These are phyloP conservation scores for Tetragnatha montana DNA, from an alignment of 2,888 invertebrate genomes.

Conservation along the genomic window DNA sequence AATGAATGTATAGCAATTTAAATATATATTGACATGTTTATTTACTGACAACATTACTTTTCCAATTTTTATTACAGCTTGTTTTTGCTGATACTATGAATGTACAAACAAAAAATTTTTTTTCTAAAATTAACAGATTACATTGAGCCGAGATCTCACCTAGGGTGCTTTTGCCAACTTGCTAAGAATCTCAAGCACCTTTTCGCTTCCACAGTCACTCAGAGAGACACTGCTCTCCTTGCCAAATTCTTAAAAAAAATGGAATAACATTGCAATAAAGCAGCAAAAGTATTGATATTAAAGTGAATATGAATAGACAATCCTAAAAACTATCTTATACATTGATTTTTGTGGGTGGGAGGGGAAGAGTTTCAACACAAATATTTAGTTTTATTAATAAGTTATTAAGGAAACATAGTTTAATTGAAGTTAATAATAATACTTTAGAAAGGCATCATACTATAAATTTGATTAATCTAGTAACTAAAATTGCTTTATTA, in stretches of 20 bases:
- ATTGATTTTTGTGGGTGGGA: no score
- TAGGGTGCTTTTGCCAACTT: background rate
- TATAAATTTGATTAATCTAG: no score
- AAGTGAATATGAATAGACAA: background rate
- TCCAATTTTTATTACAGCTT: background rate
- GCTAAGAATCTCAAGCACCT: slow-evolving; percentile 18
- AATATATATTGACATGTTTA: background rate
- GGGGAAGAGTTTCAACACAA: no score
- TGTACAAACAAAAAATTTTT: background rate
- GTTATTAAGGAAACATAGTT: no score
- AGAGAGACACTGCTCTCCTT: slow-evolving; percentile 22
- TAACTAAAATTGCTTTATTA: no score
- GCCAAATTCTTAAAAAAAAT: slow-evolving; percentile 21
- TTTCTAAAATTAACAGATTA: background rate
- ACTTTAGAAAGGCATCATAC: no score
- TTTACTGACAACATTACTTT: background rate
- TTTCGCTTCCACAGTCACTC: slow-evolving; percentile 18
- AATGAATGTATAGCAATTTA: background rate
- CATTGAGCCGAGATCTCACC: background rate
- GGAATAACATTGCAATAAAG: background rate
- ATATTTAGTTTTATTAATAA: no score
- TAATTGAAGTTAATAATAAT: no score
- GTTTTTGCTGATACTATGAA: background rate
- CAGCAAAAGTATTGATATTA: background rate
- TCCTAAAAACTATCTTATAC: no score